Evolutionary conservation across 2,113 vertebrate species (phyloP), one percentile per base, ranked within the genome.

Genomic region (Gopherus evgoodei): DNA sequence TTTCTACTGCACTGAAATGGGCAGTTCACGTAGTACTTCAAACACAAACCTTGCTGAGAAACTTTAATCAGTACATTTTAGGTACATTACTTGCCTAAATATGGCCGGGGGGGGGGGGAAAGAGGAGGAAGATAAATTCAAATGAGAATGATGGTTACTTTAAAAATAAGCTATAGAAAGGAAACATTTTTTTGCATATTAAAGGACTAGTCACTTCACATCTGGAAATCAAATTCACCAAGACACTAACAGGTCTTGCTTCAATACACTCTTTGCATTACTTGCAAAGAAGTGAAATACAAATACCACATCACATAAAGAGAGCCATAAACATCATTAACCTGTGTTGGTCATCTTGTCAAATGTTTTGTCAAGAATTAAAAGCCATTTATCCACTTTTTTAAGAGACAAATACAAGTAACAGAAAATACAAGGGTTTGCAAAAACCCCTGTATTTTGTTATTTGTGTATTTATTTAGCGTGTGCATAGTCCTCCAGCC

Each of bases 141-240:
- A 2, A 76, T 21, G 49, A 82, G 62, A 8, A 79, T 88, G 47
- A 82, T 93, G 90, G 59, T 52, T 11, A 17, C 72, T 38, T 31
- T 49, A 50, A 2, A 83, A 90, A 75, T 56, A 82, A 94, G 69
- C 76, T 85, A 1, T 10, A 82, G 95, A 93, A 96, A 96, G 96
- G 96, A 97, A 97, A 91, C 78, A 88, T 95, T 95, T 94, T 11
- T 11, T 29, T 50, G 69, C 69, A 21, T 24, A n/a, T 75, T 75
- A 38, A 42, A 75, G n/a, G 38, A 75, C 38, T 75, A 75, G 19
- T 19, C 35, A 75, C n/a, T 75, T 6, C 59, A 10, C 27, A 62
- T 62, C 13, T 62, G 24, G 27, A 35, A 65, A 62, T 11, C 29
- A n/a, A 69, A 69, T n/a, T 69, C 31, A 69, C 35, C 17, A 7